These are phyloP conservation scores for Cyrtonyx montezumae DNA, from an alignment of 2,113 vertebrate species.

Conservation along the genomic window DNA sequence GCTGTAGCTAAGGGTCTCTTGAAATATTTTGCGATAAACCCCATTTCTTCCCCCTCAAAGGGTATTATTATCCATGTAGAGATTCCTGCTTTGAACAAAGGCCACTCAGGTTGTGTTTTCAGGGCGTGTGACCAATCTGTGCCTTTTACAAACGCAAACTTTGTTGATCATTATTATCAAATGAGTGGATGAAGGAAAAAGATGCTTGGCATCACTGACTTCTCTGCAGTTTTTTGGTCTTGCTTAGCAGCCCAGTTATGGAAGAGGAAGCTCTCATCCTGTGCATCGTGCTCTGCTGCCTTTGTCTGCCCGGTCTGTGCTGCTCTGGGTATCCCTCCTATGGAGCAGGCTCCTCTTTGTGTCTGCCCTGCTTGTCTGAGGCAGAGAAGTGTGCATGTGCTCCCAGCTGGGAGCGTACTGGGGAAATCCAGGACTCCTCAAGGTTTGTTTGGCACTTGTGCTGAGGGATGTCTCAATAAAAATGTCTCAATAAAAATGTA, in stretches of 20 bases:
- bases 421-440: not conserved
- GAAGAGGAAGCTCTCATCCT: not conserved
- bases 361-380: not conserved
- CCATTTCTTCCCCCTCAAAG: not conserved
- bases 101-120: slow-evolving; percentile 34
- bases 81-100: slow-evolving; percentile 48
- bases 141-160: slow-evolving; percentile 27
- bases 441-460: not conserved
- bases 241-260: not conserved
- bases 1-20: not conserved
- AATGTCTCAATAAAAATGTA: slow-evolving; percentile 42
- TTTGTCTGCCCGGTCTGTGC: not conserved
- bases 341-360: slow-evolving; percentile 19
- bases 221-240: not conserved
- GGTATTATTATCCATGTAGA: slow-evolving; percentile 18
- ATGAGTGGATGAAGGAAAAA: not conserved
- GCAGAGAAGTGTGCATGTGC: not conserved
- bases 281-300: not conserved
- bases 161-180: not conserved
- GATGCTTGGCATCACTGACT: not conserved
- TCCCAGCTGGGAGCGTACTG: not conserved
- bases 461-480: slow-evolving; percentile 28
- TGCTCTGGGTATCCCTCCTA: not conserved
- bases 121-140: not conserved
- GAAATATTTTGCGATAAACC: slow-evolving; percentile 10